These are phyloP conservation scores for Notolabrus celidotus DNA, from an alignment of 2,797 vertebrate genomes.

Conservation along the genomic window DNA sequence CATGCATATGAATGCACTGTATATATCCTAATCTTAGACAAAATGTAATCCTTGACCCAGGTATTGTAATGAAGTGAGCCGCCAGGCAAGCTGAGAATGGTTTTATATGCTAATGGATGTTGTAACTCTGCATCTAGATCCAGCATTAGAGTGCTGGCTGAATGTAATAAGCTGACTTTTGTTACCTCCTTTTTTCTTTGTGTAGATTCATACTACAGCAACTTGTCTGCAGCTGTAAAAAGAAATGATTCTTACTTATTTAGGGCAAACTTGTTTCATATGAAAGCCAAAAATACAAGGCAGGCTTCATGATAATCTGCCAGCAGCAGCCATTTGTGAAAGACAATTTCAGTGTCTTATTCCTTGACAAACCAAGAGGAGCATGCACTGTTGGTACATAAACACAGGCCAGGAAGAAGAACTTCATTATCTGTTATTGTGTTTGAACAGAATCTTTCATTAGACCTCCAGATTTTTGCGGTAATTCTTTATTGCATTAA, in stretches of 20 bases:
- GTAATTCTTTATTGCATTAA: constrained; percentile 53
- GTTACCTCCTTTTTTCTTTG: no score
- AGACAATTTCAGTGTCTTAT: constrained; percentile 46
- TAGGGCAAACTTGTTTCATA: constrained; percentile 46
- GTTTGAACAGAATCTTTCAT: constrained; percentile 64
- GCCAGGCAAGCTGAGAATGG: constrained; percentile 24
- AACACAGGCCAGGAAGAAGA: constrained; percentile 37
- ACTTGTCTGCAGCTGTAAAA: constrained; percentile 45
- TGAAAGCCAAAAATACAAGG: constrained; percentile 48
- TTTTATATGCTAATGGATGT: constrained; percentile 56
- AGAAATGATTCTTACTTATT: constrained; percentile 63
- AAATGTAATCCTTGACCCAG: constrained; percentile 51
- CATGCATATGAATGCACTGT: constrained; percentile 9
- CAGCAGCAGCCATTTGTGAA: constrained; percentile 43
- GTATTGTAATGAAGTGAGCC: constrained; percentile 48
- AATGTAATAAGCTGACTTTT: constrained; percentile 42
- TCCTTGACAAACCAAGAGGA: constrained; percentile 54
- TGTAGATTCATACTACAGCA: constrained; percentile 21
- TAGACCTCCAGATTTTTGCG: constrained; percentile 43
- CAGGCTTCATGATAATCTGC: constrained; percentile 46
- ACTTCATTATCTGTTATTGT: constrained; percentile 53
- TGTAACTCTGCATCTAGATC: constrained; percentile 49
- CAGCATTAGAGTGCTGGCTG: constrained; percentile 28
- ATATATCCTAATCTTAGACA: constrained; percentile 26
- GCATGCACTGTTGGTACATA: constrained; percentile 31